Evolutionary conservation across 1,140 invertebrate species (phyloP).

Genomic region (Reticulitermes speratus): DNA sequence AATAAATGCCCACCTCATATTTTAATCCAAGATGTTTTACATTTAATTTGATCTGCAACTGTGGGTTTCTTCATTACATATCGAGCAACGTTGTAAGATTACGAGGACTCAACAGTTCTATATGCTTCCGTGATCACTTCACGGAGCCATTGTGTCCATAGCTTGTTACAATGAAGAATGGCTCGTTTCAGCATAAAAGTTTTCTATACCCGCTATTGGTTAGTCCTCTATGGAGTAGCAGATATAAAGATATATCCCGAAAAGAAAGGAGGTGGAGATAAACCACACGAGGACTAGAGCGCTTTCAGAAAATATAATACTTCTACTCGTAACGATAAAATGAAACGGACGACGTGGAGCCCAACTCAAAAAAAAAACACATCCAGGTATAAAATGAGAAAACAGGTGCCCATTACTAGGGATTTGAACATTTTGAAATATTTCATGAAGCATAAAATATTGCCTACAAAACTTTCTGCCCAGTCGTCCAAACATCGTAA

Average conservation of each 20-base stretch:
- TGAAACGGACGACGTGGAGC: too few species aligned
- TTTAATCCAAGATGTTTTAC: too few species aligned
- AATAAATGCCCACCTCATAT: too few species aligned
- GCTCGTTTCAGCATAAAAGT: background rate
- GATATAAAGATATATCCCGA: background rate
- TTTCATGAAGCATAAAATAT: too few species aligned
- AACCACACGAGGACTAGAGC: too few species aligned
- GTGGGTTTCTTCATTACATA: background rate
- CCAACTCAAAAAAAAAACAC: background rate
- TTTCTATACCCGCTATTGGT: background rate
- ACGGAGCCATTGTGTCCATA: background rate
- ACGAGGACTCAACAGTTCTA: background rate
- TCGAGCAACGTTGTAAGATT: background rate
- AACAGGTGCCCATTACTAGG: background rate
- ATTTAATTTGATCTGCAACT: background rate
- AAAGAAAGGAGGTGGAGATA: too few species aligned
- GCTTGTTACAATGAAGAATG: constrained; percentile 19
- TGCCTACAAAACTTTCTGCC: background rate
- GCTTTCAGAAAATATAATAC: background rate
- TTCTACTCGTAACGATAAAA: background rate
- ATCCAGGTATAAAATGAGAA: background rate
- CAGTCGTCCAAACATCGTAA: background rate
- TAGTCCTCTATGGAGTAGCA: background rate
- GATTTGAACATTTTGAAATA: too few species aligned
- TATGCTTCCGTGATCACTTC: background rate